These are phyloP conservation scores for Drosophila vallismaia DNA, from an alignment of 2,888 invertebrate species.

Conservation along the genomic window DNA sequence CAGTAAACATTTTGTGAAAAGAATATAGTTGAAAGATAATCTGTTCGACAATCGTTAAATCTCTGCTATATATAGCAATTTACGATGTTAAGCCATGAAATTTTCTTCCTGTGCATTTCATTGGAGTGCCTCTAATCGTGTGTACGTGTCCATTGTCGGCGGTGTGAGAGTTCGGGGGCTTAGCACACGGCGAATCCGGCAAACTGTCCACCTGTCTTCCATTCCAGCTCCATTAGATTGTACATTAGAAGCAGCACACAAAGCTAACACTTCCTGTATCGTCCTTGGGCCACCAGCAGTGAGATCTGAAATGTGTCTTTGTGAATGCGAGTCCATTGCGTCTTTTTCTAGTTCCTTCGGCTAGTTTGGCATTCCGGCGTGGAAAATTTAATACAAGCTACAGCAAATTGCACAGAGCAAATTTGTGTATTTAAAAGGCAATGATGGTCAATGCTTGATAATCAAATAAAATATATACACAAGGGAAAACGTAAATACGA, in stretches of 20 bases:
- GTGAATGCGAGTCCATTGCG: conserved; percentile 15
- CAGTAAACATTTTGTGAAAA: no score
- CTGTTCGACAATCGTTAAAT: no score
- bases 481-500: no score
- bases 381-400: conserved; percentile 52
- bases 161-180: conserved; percentile 40
- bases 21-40: no score
- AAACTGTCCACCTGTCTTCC: conserved; percentile 27
- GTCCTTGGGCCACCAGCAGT: conserved; percentile 13
- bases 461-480: conserved; percentile 12
- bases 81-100: neutral
- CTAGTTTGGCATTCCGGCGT: conserved; percentile 37
- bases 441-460: conserved; percentile 63
- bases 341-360: conserved; percentile 14
- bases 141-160: conserved; percentile 67
- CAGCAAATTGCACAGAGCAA: conserved; percentile 29
- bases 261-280: conserved; percentile 44
- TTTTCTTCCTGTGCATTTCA: conserved; percentile 43
- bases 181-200: conserved; percentile 38
- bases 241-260: conserved; percentile 58
- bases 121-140: conserved; percentile 63
- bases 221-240: conserved; percentile 66
- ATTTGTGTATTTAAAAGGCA: conserved; percentile 68
- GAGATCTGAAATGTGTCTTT: conserved; percentile 11
- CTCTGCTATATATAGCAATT: neutral